Evolutionary conservation across 2,113 vertebrate genomes (phyloP), one percentile per base, ranked within the genome.

Genomic region (Mungos mungo): DNA sequence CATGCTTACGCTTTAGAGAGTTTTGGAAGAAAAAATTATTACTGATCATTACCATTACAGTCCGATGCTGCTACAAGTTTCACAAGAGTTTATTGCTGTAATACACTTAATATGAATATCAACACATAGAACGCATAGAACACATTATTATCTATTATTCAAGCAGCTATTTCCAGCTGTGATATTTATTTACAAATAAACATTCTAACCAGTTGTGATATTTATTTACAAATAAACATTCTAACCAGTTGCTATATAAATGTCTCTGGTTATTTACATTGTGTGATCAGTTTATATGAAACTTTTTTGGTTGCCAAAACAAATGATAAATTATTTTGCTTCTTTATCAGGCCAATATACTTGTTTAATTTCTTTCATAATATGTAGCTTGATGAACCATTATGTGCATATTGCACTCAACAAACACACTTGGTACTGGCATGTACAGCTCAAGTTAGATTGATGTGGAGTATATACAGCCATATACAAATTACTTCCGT

Each of bases 171-270:
- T 88, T 88, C 31, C 7, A 50, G 13, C 5, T 65, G 4, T 63
- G n/a, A n/a, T 47, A 84, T 54, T 66, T 92, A 72, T 71, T 91
- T 84, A 50, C 68, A 65, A 87, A 0, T 60, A 95, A 90, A 68
- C n/a, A 88, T 74, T 93, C 25, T 88, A 65, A 76, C 10, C 5
- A 27, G 7, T 92, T 86, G 41, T 63, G n/a, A n/a, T 47, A 84
- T 54, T 66, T 92, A 72, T 71, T 91, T 84, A 50, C 68, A 65
- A 87, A 0, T 60, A 95, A 90, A 68, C n/a, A 88, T 74, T 93
- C 25, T 88, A 65, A 76, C 10, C 5, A 27, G 7, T 92, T 86
- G 41, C 8, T 86, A 27, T 74, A 4, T 72, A 79, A 72, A 68
- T 52, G 68, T 74, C 41, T 50, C 9, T 27, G 35, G 9, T 82